phyloP scores from a whole-genome alignment of 2,797 vertebrate species.

The Triplophysa yarkandensis region DNA sequence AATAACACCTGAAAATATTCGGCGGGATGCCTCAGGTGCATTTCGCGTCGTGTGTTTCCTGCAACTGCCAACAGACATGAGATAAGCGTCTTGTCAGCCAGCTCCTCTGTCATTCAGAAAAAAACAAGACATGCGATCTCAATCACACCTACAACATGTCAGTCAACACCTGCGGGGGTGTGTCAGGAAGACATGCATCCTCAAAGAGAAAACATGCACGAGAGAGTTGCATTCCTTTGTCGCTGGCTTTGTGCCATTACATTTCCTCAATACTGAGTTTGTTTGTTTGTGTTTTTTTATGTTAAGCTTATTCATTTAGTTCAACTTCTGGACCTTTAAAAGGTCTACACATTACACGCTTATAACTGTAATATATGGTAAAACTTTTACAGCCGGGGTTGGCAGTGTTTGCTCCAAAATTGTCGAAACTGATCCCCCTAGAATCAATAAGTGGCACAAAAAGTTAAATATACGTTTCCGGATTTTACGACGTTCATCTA shows the following conservation, averaged over 20 bases:
- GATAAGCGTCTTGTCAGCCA: constrained; percentile 47
- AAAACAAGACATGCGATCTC: constrained; percentile 56
- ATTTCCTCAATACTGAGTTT: constrained; percentile 27
- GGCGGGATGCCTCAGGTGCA: constrained; percentile 14
- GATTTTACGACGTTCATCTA: no score
- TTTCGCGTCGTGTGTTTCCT: constrained; percentile 38
- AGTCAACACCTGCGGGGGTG: constrained; percentile 64
- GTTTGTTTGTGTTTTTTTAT: constrained; percentile 27
- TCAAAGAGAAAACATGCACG: constrained; percentile 7
- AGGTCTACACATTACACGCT: neutral
- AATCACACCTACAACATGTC: constrained; percentile 60
- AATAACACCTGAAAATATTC: constrained; percentile 32
- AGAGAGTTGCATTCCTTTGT: constrained; percentile 36
- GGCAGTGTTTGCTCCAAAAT: no score
- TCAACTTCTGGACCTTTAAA: neutral
- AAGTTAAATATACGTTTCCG: no score
- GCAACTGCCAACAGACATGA: constrained; percentile 26
- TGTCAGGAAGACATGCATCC: constrained; percentile 61
- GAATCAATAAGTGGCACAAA: no score
- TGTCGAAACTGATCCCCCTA: no score
- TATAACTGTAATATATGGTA: neutral
- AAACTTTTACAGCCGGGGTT: no score
- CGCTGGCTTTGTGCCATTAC: constrained; percentile 47
- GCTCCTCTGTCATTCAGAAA: constrained; percentile 53
- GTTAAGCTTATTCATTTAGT: constrained; percentile 47